phyloP scores from a whole-genome alignment of 2,888 invertebrate species.

The Syrista parreyssii region DNA sequence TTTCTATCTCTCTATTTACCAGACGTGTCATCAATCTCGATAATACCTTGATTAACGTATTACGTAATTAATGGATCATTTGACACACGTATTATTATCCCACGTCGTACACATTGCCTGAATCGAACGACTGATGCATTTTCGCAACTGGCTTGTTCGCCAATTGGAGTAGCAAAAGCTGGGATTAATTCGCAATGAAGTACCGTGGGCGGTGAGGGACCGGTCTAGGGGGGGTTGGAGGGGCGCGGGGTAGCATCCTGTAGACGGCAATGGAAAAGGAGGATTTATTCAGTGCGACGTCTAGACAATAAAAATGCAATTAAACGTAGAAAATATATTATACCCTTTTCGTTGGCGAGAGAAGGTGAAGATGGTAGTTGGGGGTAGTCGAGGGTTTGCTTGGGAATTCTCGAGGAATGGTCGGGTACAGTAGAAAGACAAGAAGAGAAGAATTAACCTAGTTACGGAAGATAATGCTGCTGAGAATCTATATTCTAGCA shows the following conservation, averaged over 20 bases:
- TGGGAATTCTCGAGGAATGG: no score
- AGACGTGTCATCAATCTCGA: no score
- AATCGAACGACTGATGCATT: no score
- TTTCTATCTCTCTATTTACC: no score
- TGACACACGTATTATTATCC: no score
- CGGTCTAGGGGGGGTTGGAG: no score
- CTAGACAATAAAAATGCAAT: slow-evolving; percentile 5
- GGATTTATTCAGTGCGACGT: neutral
- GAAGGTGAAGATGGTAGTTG: no score
- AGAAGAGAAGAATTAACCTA: slow-evolving; percentile 51
- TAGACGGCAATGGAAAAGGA: neutral
- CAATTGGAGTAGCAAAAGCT: slow-evolving; percentile 15
- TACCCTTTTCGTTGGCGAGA: neutral
- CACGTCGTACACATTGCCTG: no score
- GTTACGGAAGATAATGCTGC: slow-evolving; percentile 51
- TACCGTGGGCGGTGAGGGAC: neutral
- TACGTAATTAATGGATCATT: no score
- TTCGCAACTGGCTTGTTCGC: neutral
- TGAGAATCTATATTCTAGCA: slow-evolving; percentile 44
- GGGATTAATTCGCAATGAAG: slow-evolving; percentile 20
- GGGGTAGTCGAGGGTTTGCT: no score
- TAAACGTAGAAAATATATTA: slow-evolving; percentile 1
- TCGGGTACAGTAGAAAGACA: slow-evolving; percentile 24
- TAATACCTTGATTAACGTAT: no score
- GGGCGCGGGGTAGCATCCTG: neutral